Evolutionary conservation across 2,797 vertebrate genomes (phyloP), one percentile per base, ranked within the genome.

Genomic region (Meda fulgida): DNA sequence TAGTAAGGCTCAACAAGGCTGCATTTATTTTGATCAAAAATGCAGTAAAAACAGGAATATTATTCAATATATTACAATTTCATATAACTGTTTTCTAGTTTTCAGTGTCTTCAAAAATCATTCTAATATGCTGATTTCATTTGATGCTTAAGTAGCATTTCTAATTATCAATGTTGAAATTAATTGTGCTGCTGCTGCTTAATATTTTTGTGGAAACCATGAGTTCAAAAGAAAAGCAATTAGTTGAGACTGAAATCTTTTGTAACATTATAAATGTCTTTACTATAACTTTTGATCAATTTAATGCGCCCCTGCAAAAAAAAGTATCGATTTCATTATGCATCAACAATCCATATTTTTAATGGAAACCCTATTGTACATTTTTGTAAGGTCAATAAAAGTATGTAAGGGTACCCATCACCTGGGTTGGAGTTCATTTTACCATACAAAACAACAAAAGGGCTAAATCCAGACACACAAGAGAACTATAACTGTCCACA

Each of bases 401-500:
- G 26, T 51, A 29, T 46, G 29, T 21, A 77, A 36, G 51, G 18
- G 34, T 19, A 21, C 7, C 48, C 1, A 10, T 63, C 14, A 16
- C 38, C 14, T 78, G 58, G 26, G 21, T 21, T 63, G 26, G 38
- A 31, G 40, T 65, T 72, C 26, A 58, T 60, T 72, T 46, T 72
- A 58, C 1, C 51, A 46, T 46, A 46, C 71, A n/a, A 10, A 26
- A 23, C 78, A 86, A 65, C 65, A 67, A 78, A 81, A 60, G 36
- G 43, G 40, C 8, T 19, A 29, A 70, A 84, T 18, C 26, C 46
- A 67, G 76, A 82, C 60, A 89, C 71, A 78, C 70, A 87, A 73
- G 48, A 60, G n/a, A 87, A n/a, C 69, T 84, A 81, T 79, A 83
- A 53, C 51, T 81, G 84, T 71, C 87, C 82, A 58, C 58, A 63